Percentiles rank a stretch among this genome's conserved stretches.
Evolutionary conservation across 2,888 invertebrate genomes (phyloP).

Genomic region (Eulithis testata): DNA sequence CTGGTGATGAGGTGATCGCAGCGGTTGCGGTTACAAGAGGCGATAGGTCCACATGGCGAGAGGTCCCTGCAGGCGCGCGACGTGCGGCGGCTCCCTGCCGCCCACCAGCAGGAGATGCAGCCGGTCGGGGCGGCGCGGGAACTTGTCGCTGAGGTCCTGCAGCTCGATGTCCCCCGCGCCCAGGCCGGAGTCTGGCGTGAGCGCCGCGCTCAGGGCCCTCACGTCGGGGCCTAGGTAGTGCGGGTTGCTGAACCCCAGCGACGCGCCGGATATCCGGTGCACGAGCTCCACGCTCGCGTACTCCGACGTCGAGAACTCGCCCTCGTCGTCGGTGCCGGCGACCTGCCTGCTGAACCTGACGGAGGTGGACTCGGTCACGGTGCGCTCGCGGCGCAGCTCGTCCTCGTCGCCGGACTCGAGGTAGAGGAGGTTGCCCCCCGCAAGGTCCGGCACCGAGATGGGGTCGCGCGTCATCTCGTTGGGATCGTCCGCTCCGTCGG

Average conservation of each 20-base stretch:
- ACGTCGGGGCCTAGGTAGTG: constrained; percentile 89
- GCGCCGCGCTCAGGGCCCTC: constrained; percentile 88
- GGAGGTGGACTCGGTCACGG: constrained; percentile 14
- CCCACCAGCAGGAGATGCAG: constrained; percentile 85
- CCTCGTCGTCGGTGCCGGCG: constrained; percentile 83
- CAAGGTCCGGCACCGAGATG: constrained; percentile 90
- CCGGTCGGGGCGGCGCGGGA: constrained; percentile 44
- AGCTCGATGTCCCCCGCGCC: constrained; percentile 79
- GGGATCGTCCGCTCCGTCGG: constrained; percentile 52
- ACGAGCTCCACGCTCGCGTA: constrained; percentile 90
- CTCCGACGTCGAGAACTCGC: constrained; percentile 88
- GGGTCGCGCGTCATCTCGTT: constrained; percentile 86
- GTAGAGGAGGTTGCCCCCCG: constrained; percentile 87
- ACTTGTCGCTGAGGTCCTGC: constrained; percentile 60
- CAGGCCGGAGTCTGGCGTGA: constrained; percentile 87
- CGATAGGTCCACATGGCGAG: constrained; percentile 89
- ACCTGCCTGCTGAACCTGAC: constrained; percentile 79
- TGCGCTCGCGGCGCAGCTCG: constrained; percentile 56
- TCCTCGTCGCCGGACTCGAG: constrained; percentile 88
- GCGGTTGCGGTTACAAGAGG: constrained; percentile 14
- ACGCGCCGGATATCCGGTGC: constrained; percentile 80
- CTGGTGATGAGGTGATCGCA: not conserved
- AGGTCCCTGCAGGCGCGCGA: constrained; percentile 90
- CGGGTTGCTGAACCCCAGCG: constrained; percentile 89
- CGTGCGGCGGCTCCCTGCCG: constrained; percentile 91